A percentile compares a stretch with the other conserved stretches of the same genome.
These are phyloP conservation scores for Lophura nycthemera DNA, from an alignment of 2,113 vertebrate species.

Conservation along the genomic window DNA sequence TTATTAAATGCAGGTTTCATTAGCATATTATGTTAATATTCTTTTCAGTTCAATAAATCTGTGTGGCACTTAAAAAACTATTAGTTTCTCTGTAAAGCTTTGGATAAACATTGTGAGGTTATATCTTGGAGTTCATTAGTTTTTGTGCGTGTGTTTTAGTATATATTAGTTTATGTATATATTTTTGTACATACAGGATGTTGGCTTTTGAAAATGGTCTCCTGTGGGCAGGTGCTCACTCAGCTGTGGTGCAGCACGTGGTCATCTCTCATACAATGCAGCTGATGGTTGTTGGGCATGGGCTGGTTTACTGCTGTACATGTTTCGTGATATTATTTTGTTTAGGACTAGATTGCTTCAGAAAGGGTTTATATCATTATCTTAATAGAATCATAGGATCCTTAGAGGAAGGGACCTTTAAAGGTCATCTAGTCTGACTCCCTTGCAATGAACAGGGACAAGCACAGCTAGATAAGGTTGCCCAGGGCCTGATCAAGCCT, in stretches of 20 bases:
- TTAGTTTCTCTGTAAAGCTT: background rate
- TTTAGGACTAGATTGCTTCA: background rate
- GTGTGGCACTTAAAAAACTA: background rate
- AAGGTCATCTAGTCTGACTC: too few relatives aligned
- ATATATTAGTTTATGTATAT: background rate
- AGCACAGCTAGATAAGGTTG: too few relatives aligned
- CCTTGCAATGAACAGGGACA: too few relatives aligned
- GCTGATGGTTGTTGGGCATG: background rate
- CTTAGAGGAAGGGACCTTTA: too few relatives aligned
- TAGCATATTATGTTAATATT: background rate
- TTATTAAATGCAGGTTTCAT: constrained; percentile 19
- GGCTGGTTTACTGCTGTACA: rapidly evolving
- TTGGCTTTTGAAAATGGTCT: background rate
- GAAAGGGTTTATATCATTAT: background rate
- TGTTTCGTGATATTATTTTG: background rate
- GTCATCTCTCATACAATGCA: background rate
- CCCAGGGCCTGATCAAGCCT: too few relatives aligned
- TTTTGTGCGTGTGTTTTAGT: rapidly evolving
- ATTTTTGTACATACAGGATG: background rate
- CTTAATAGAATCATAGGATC: background rate
- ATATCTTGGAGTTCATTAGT: background rate
- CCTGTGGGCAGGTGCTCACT: background rate
- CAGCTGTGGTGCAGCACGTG: rapidly evolving
- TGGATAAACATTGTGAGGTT: constrained; percentile 1
- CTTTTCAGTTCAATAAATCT: background rate